Evolutionary conservation across 2,113 vertebrate species (phyloP).

Genomic region (Dasyprocta punctata): DNA sequence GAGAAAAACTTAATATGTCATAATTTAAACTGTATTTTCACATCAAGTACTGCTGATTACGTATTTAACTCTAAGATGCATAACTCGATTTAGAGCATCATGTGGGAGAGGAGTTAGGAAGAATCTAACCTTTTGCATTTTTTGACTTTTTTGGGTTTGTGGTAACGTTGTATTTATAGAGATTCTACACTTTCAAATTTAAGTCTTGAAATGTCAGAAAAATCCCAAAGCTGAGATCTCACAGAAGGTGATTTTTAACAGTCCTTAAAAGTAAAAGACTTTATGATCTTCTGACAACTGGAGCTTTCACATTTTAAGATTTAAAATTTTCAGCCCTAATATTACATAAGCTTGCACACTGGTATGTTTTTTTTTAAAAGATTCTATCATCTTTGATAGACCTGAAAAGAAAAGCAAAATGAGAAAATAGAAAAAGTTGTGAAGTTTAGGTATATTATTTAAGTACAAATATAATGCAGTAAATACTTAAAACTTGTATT

Average conservation of each 20-base stretch:
- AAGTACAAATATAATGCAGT: constrained; percentile 56
- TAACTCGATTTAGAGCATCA: constrained; percentile 78
- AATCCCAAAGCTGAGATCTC: constrained; percentile 83
- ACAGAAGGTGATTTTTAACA: constrained; percentile 84
- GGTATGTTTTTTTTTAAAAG: constrained; percentile 40
- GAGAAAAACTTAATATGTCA: constrained; percentile 78
- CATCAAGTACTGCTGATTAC: constrained; percentile 75
- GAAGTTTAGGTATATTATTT: constrained; percentile 58
- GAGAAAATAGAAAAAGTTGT: constrained; percentile 55
- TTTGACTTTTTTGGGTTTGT: constrained; percentile 84
- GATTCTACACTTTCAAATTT: constrained; percentile 83
- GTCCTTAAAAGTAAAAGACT: constrained; percentile 81
- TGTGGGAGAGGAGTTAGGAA: constrained; percentile 82
- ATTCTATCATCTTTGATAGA: constrained; percentile 36
- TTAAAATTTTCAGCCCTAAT: constrained; percentile 78
- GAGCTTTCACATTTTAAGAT: constrained; percentile 74
- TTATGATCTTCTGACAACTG: constrained; percentile 83
- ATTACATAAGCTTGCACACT: constrained; percentile 66
- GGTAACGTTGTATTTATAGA: constrained; percentile 83
- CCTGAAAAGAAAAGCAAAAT: constrained; percentile 22
- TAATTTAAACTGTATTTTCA: constrained; percentile 75
- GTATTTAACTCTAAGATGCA: constrained; percentile 75
- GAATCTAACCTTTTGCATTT: constrained; percentile 85
- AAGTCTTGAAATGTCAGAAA: constrained; percentile 84
- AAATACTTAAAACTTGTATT: constrained; percentile 43